phyloP scores from a whole-genome alignment of 2,113 vertebrate genomes.

The Pseudorasbora parva region DNA sequence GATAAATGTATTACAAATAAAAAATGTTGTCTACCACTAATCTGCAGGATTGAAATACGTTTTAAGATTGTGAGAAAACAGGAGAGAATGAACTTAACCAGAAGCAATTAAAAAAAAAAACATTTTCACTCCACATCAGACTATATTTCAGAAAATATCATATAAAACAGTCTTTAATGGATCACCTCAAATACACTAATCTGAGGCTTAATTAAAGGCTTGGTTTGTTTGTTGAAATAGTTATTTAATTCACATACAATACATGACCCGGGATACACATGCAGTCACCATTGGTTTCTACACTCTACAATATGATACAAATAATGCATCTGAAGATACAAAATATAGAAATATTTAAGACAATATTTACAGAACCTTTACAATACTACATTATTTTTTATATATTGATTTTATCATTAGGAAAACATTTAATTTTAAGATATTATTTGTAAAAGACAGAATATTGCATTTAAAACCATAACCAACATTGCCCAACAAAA shows the following conservation, averaged over 20 bases:
- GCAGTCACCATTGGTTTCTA: constrained; percentile 85
- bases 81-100: not conserved
- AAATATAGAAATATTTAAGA: constrained; percentile 99
- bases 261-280: constrained; percentile 78
- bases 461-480: constrained; percentile 80
- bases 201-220: constrained; percentile 20
- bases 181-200: not conserved
- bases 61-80: not conserved
- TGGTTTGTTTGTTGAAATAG: constrained; percentile 71
- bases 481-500: constrained; percentile 78
- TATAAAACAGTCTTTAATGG: not conserved
- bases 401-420: constrained; percentile 75
- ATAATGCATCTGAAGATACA: constrained; percentile 87
- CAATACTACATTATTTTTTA: constrained; percentile 78
- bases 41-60: not conserved
- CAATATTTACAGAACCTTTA: constrained; percentile 98
- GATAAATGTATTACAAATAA: not conserved
- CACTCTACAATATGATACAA: constrained; percentile 78
- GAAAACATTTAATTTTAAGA: constrained; percentile 75
- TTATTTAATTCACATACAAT: constrained; percentile 82
- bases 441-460: constrained; percentile 74
- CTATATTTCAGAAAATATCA: not conserved
- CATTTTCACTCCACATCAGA: not conserved
- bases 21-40: not conserved
- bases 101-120: not conserved